phyloP scores from a whole-genome alignment of 2,888 invertebrate species.

The Blastobasis lacticolella region DNA sequence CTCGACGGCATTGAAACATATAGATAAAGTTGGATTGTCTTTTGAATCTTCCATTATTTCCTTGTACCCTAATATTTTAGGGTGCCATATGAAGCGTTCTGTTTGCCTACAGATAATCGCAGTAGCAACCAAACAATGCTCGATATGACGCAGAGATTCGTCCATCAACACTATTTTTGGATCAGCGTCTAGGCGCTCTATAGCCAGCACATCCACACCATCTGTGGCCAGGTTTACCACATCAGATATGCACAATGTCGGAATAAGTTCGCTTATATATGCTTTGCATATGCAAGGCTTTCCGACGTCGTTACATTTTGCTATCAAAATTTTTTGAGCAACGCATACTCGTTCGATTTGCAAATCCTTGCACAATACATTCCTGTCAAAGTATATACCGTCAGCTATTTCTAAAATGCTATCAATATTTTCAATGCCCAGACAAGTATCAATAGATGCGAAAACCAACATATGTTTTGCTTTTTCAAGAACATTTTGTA shows the following conservation, averaged over 20 bases:
- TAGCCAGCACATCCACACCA: constrained; percentile 85
- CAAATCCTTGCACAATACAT: constrained; percentile 85
- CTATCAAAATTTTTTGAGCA: constrained; percentile 86
- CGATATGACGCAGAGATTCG: neutral
- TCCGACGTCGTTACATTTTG: constrained; percentile 82
- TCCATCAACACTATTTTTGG: neutral
- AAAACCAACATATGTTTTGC: constrained; percentile 17
- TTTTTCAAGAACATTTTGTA: constrained; percentile 9
- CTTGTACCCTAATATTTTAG: constrained; percentile 80
- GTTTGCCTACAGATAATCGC: constrained; percentile 83
- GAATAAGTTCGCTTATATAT: constrained; percentile 86
- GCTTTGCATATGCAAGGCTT: constrained; percentile 89
- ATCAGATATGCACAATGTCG: constrained; percentile 82
- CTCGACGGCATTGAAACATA: constrained; percentile 17
- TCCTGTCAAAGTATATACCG: constrained; percentile 88
- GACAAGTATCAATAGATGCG: constrained; percentile 16
- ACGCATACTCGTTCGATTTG: constrained; percentile 85
- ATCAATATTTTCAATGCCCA: constrained; percentile 55
- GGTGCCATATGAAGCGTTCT: constrained; percentile 84
- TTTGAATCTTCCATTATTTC: constrained; percentile 65
- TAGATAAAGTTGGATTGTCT: constrained; percentile 43
- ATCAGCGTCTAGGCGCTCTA: neutral
- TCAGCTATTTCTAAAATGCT: constrained; percentile 82
- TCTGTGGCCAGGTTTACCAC: constrained; percentile 89
- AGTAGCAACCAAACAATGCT: constrained; percentile 77